Evolutionary conservation across 1,140 invertebrate genomes (phyloP), one percentile per base, ranked within the genome.

Genomic region (Papilio helenus): DNA sequence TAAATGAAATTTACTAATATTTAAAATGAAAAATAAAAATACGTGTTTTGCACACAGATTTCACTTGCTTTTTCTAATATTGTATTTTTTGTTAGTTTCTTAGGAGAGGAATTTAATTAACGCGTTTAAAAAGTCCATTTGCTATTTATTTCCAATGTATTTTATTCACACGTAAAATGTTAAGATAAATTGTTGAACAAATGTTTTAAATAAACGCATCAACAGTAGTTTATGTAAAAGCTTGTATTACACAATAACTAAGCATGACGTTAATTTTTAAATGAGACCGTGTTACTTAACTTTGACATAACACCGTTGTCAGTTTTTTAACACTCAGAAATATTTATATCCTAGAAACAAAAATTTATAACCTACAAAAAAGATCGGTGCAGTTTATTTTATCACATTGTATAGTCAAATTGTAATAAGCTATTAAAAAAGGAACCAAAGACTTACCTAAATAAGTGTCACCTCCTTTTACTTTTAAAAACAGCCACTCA

Each of bases 381-480:
- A 20, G 4, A 20, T 1, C 3, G 8, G 34, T 61, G 20, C 26
- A 12, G 14, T 34, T 68, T 61, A 80, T 78, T 79, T 79, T 71
- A n/a, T n/a, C n/a, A n/a, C n/a, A n/a, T n/a, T n/a, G n/a, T n/a
- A n/a, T n/a, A n/a, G n/a, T 72, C 79, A 73, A 76, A 79, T 81
- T 44, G 61, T 42, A 23, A 55, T 55, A 76, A 58, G 1, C 46
- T 34, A 34, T 55, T 20, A 80, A 79, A 51, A 51, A 65, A 76
- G 44, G 51, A 80, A 81, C 79, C 79, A 80, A 85, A 76, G 83
- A 85, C 89, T 90, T 84, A 90, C 89, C 87, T 77, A 85, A 86
- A 86, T 80, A 84, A 84, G 80, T 80, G 84, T 87, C 86, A 88
- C 86, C 84, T 89, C 88, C 85, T 88, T 89, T 89, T 89, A 88